Conservation (phyloP, 1,140 invertebrate species). For the Drosophila murphyi region DNA sequence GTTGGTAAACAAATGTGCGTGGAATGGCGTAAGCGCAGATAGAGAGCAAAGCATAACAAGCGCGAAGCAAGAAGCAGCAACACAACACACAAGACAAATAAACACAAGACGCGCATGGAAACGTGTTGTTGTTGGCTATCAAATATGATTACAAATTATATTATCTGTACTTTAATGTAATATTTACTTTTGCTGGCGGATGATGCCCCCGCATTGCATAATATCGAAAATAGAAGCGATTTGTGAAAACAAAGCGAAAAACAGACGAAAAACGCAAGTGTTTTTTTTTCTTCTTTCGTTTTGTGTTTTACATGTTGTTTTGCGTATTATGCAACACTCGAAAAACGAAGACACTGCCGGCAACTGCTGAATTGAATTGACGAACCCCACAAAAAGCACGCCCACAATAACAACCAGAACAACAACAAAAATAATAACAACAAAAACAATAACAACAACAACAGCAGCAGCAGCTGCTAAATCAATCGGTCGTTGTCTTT, state of each 20-base stretch:
- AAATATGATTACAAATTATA: constrained; percentile 27
- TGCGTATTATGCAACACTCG: constrained; percentile 52
- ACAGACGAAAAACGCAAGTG: constrained; percentile 17
- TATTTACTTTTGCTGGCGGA: neutral
- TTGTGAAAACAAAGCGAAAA: constrained; percentile 62
- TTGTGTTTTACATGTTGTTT: constrained; percentile 17
- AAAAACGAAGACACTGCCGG: constrained; percentile 30
- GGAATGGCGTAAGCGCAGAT: constrained; percentile 49
- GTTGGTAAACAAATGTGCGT: constrained; percentile 78
- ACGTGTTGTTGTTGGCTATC: constrained; percentile 31
- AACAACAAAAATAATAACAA: constrained; percentile 24
- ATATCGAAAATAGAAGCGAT: constrained; percentile 51
- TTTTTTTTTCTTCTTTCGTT: constrained; percentile 33
- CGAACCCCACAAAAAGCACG: constrained; percentile 16
- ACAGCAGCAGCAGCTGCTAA: constrained; percentile 4
- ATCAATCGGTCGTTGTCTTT: constrained; percentile 38
- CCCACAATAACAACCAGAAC: constrained; percentile 10
- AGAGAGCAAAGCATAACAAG: constrained; percentile 43
- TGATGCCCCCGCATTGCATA: constrained; percentile 65
- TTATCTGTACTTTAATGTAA: constrained; percentile 30
- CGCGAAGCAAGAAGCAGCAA: constrained; percentile 29
- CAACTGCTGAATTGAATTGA: neutral
- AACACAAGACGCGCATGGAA: constrained; percentile 16
- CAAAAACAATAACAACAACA: constrained; percentile 25
- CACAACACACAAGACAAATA: constrained; percentile 21